phyloP scores from a whole-genome alignment of 2,797 vertebrate genomes.

The Pogoniulus pusillus region DNA sequence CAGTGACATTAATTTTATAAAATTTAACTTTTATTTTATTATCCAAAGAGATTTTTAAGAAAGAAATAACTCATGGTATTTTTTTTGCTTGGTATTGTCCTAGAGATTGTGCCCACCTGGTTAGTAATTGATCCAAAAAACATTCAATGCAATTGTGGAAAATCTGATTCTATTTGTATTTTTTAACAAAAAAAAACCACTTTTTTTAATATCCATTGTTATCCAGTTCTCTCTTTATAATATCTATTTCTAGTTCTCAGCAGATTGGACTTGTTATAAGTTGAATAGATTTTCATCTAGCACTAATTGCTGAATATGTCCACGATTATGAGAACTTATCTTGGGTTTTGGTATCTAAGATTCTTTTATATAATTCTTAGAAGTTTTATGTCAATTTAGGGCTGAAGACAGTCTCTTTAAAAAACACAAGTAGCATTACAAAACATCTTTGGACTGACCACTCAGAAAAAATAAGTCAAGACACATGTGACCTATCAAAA shows the following conservation, averaged over 20 bases:
- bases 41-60: neutral
- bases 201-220: no score
- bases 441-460: neutral
- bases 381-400: neutral
- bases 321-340: neutral
- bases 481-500: neutral
- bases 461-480: neutral
- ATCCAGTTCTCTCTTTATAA: no score
- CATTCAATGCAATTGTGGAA: neutral
- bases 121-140: neutral
- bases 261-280: neutral
- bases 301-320: neutral
- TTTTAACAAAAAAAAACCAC: no score
- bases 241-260: neutral
- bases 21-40: neutral
- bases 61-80: fast-evolving
- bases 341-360: neutral
- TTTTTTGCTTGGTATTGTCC: neutral
- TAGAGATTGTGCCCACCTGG: neutral
- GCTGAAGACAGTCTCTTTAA: neutral
- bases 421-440: neutral
- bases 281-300: neutral
- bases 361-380: neutral
- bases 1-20: neutral
- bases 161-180: neutral